These are phyloP conservation scores for Amblyornis subalaris DNA, from an alignment of 2,113 vertebrate genomes.

Conservation along the genomic window DNA sequence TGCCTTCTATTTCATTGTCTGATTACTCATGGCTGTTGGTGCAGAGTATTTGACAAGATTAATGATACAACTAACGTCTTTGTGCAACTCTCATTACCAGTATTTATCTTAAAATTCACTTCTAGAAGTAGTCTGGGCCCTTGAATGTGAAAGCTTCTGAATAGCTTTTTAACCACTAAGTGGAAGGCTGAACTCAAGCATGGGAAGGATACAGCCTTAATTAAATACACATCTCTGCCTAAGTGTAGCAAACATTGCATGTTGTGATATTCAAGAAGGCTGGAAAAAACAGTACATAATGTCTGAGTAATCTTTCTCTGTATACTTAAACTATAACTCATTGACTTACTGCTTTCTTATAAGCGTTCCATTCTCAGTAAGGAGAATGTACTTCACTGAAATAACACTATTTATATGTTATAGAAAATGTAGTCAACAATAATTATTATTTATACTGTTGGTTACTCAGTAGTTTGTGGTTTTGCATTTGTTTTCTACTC, in stretches of 20 bases:
- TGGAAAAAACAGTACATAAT: neutral
- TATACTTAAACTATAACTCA: neutral
- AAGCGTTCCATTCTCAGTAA: neutral
- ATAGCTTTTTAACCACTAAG: neutral
- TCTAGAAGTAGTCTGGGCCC: neutral
- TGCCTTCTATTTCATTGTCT: neutral
- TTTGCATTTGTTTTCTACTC: neutral
- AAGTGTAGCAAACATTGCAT: neutral
- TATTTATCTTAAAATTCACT: slow-evolving; percentile 34
- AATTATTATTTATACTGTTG: neutral
- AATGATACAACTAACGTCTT: slow-evolving; percentile 1
- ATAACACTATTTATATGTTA: neutral
- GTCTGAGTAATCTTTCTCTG: neutral
- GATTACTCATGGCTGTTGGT: neutral
- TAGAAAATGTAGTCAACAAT: neutral
- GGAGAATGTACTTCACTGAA: neutral
- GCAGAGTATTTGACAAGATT: slow-evolving; percentile 27
- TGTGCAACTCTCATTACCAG: slow-evolving; percentile 1
- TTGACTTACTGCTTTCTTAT: neutral
- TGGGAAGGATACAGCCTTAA: neutral
- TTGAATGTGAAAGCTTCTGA: neutral
- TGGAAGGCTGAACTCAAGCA: neutral
- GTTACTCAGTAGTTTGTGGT: neutral
- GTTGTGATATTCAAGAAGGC: neutral
- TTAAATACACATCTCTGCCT: neutral